Conservation (phyloP, 2,797 vertebrate genomes). For the Megaceryle alcyon region DNA sequence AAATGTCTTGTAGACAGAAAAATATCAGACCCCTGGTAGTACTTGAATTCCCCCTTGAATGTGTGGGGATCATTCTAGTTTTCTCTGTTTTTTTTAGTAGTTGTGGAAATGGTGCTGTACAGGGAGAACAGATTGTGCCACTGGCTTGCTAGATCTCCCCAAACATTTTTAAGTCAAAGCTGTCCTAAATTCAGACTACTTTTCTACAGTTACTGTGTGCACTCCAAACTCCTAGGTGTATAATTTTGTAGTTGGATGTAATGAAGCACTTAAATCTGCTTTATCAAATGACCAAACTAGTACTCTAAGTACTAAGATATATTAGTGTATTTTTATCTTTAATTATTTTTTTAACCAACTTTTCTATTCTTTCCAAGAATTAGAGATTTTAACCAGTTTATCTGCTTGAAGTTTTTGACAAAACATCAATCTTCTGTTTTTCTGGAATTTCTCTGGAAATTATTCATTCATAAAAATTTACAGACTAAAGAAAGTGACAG, state of each 20-base stretch:
- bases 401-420: not conserved
- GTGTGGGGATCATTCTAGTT: not conserved
- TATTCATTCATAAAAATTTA: not conserved
- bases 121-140: not conserved
- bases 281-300: not conserved
- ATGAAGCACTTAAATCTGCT: not conserved
- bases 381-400: not conserved
- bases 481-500: not conserved
- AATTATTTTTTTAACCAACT: not conserved
- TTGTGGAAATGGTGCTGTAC: not conserved
- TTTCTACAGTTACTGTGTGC: not conserved
- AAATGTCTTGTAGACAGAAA: not conserved
- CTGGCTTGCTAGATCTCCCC: not conserved
- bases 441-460: not conserved
- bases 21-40: not conserved
- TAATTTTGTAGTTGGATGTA: not conserved
- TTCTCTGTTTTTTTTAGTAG: not conserved
- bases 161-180: not conserved
- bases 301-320: not conserved
- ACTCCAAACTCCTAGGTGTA: not conserved
- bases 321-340: not conserved
- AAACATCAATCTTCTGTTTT: not conserved
- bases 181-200: not conserved
- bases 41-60: not conserved
- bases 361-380: not conserved